Base-by-base conservation (phyloP, 1,140 invertebrate genomes). In the Dendrolimus kikuchii region DNA sequence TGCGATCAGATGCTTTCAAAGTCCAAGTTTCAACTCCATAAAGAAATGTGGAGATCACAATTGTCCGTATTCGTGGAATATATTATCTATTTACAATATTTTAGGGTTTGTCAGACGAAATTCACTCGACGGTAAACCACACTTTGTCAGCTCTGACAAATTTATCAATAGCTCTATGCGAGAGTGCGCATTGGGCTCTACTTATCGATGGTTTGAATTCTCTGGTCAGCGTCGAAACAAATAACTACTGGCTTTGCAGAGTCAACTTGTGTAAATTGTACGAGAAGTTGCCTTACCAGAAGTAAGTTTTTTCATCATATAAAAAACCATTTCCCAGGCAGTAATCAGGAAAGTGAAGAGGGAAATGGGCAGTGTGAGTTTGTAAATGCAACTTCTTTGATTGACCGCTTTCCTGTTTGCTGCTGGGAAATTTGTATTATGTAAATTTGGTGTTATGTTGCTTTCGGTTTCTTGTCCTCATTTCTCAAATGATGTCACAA, bases 171-270 rank as follows among this genome's bases (percentile, higher is more conserved):
- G 79, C 88, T 37, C 60, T 96, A n/a, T 74, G 93, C 39, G 82
- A 91, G 60, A 93, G 91, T 39, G 62, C 86, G 1, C 87, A 91
- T 45, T 89, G 87, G 74, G 43, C 68, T 4, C 55, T 85, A 7
- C 72, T 90, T 9, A 64, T 88, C 5, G 77, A 88, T 7, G 76
- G 93, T n/a, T 73, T 97, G 37, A 88, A 91, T 46, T 77, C 87
- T 44, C 80, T 96, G 5, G 88, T 93, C 5, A 71, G 81, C 23
- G 82, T 95, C 1, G 90, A 91, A 45, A 87, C 89, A 43, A 95
- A 96, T 86, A 89, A 92, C 0, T 97, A 97, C 82, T 97, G 95
- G 93, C 88, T 98, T 7, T 92, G 96, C 36, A 95, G 95, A 88
- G 92, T 96, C 57, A 90, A 84, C 47, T 58, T 88, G 0, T 86